These are phyloP conservation scores for Phymorhynchus buccinoides DNA, from an alignment of 1,140 invertebrate genomes.

Conservation along the genomic window DNA sequence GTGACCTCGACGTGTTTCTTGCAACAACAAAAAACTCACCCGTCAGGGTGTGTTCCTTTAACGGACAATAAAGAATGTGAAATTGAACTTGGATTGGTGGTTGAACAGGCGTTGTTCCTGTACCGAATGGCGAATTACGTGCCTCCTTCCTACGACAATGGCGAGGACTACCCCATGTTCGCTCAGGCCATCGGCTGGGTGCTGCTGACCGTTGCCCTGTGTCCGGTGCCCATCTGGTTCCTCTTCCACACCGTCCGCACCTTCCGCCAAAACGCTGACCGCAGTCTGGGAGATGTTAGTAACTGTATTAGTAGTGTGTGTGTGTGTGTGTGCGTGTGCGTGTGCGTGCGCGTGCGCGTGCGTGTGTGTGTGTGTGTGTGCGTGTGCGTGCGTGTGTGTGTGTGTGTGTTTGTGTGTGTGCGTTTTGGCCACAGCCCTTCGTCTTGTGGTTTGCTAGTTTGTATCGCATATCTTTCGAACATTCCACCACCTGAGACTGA, in stretches of 20 bases:
- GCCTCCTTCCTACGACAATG: constrained; percentile 48
- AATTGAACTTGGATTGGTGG: no score
- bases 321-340: neutral
- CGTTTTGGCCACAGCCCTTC: neutral
- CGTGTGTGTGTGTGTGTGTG: neutral
- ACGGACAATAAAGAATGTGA: no score
- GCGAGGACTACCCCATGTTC: constrained; percentile 76
- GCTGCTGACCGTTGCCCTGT: constrained; percentile 91
- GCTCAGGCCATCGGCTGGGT: constrained; percentile 92
- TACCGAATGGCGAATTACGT: constrained; percentile 57
- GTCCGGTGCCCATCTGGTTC: constrained; percentile 81
- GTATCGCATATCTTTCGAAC: neutral
- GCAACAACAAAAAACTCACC: no score
- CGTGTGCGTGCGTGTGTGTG: neutral
- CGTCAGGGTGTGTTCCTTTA: no score
- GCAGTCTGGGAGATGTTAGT: neutral
- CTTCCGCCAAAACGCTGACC: neutral
- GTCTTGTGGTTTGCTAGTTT: neutral
- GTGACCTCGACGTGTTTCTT: no score
- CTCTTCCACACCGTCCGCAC: constrained; percentile 45
- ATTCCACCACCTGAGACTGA: no score
- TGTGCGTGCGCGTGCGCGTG: neutral
- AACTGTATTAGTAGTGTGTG: no score
- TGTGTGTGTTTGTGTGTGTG: neutral
- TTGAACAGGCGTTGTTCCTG: constrained; percentile 56